A percentile compares a stretch with the other conserved stretches of the same genome.
Conservation (phyloP, 2,888 invertebrate species). For the Yponomeuta cagnagella region DNA sequence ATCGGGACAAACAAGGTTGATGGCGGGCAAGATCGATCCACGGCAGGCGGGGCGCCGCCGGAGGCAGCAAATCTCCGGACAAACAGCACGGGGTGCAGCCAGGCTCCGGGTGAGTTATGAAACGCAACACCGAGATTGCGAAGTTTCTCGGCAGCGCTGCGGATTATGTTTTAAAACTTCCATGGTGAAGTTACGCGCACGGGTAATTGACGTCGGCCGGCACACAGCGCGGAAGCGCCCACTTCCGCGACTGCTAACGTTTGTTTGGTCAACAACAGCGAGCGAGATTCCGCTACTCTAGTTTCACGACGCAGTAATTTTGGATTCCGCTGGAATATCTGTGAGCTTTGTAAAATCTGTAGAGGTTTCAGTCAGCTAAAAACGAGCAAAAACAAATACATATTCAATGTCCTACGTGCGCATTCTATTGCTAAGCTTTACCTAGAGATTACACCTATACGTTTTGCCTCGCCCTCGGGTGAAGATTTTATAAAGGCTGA, state of each 20-base stretch:
- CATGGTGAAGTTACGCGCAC: constrained; percentile 30
- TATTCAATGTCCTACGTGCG: not conserved
- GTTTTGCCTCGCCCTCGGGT: not conserved
- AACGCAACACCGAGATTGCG: constrained; percentile 38
- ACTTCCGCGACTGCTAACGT: constrained; percentile 26
- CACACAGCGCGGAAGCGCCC: constrained; percentile 33
- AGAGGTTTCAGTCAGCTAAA: not conserved
- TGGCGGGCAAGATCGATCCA: constrained; percentile 9
- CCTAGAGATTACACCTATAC: not conserved
- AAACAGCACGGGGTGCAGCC: constrained; percentile 23
- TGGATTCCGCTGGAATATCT: not conserved
- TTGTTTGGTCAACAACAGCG: constrained; percentile 32
- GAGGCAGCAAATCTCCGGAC: constrained; percentile 23
- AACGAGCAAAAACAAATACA: not conserved
- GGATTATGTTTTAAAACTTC: constrained; percentile 48
- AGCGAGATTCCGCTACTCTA: constrained; percentile 7
- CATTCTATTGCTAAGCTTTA: not conserved
- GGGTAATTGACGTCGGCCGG: constrained; percentile 36
- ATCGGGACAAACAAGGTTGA: constrained; percentile 8
- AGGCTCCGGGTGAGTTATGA: constrained; percentile 26
- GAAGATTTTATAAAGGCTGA: not conserved
- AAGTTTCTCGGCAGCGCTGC: constrained; percentile 32
- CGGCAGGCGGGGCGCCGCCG: not conserved
- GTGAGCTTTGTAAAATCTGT: not conserved
- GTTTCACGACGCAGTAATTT: not conserved